Percentiles rank a stretch among this genome's conserved stretches.
Evolutionary conservation across 2,888 invertebrate species (phyloP).

Genomic region (Kuschelorhynchus macadamiae): DNA sequence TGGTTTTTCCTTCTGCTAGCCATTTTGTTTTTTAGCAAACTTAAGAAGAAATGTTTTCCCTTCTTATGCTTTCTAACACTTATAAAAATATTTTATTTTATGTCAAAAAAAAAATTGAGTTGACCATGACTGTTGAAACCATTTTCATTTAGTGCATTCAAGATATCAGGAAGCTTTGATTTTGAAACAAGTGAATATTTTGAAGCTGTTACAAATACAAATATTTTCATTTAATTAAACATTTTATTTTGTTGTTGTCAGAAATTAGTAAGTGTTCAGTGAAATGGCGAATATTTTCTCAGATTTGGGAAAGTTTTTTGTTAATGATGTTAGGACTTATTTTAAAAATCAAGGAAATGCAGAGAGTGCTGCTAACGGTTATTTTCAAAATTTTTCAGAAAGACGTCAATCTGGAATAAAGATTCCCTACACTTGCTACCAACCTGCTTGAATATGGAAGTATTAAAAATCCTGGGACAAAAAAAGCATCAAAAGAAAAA

Average conservation of each 20-base stretch:
- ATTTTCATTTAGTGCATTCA: no score
- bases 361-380: neutral
- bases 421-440: neutral
- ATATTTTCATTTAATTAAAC: neutral
- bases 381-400: neutral
- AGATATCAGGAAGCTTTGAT: no score
- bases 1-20: no score
- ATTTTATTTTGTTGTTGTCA: conserved; percentile 1
- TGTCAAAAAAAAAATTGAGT: no score
- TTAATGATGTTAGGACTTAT: neutral
- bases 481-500: neutral
- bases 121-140: no score
- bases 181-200: no score
- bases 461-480: neutral
- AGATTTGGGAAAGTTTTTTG: neutral
- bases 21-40: no score
- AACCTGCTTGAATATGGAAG: neutral
- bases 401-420: conserved; percentile 3
- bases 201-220: neutral
- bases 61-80: no score
- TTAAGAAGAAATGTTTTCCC: no score
- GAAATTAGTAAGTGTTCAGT: neutral
- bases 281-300: neutral
- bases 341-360: neutral
- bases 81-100: no score